Percentiles rank a stretch among this genome's conserved stretches.
phyloP scores from a whole-genome alignment of 2,888 invertebrate species.

The Tetropium fuscum region DNA sequence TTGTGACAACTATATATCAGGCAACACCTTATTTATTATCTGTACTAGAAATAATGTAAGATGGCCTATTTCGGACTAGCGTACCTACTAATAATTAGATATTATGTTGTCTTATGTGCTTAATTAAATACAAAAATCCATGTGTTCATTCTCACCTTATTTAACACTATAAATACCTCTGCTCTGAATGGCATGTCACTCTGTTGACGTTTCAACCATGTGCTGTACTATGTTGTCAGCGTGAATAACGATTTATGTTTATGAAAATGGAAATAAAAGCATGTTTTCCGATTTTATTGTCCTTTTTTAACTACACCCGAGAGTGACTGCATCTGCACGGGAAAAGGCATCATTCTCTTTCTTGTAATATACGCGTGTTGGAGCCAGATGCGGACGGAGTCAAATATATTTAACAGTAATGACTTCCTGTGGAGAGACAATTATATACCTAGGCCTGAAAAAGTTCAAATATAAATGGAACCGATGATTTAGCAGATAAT shows the following conservation, averaged over 20 bases:
- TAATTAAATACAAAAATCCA: too few species aligned
- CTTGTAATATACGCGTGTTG: constrained; percentile 46
- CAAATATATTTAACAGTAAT: constrained; percentile 57
- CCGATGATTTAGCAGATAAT: constrained; percentile 56
- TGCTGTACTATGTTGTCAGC: constrained; percentile 27
- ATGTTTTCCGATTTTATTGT: constrained; percentile 30
- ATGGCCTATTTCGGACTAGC: too few species aligned
- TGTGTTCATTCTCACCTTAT: too few species aligned
- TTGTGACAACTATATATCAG: too few species aligned
- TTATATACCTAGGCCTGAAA: constrained; percentile 50
- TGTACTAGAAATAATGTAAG: too few species aligned
- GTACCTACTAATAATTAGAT: too few species aligned
- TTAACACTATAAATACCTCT: neutral
- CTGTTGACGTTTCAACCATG: constrained; percentile 4
- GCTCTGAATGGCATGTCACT: neutral
- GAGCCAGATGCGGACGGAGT: constrained; percentile 53
- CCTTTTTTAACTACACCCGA: constrained; percentile 27
- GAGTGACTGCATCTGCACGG: constrained; percentile 29
- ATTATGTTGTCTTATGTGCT: too few species aligned
- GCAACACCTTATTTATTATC: too few species aligned
- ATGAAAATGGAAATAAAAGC: constrained; percentile 40
- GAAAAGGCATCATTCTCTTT: constrained; percentile 23
- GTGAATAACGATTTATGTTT: constrained; percentile 42
- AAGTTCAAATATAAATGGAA: constrained; percentile 44
- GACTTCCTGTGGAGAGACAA: constrained; percentile 60